These are phyloP conservation scores for Callithrix jacchus DNA, from an alignment of 2,113 vertebrate genomes.

Conservation along the genomic window DNA sequence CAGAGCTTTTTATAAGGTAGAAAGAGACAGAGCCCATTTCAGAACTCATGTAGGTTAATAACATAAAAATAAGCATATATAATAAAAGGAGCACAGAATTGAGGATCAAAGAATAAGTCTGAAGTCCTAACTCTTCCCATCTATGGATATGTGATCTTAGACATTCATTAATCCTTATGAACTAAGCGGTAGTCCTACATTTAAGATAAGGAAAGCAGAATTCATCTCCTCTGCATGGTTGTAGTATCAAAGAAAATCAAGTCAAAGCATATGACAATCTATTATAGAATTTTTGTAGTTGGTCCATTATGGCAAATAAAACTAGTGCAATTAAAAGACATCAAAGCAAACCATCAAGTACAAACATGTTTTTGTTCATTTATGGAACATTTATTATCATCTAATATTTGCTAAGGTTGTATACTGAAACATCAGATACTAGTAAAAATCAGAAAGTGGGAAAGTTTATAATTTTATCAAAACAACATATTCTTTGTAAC, in stretches of 20 bases:
- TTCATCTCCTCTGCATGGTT: not conserved
- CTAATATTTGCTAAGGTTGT: not conserved
- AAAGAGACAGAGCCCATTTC: not conserved
- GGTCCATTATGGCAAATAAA: not conserved
- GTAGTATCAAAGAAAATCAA: slow-evolving; percentile 18
- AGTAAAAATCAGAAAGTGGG: not conserved
- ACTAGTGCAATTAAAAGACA: slow-evolving; percentile 24
- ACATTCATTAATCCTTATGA: not conserved
- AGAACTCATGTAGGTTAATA: not conserved
- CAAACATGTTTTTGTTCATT: not conserved
- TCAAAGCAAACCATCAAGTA: not conserved
- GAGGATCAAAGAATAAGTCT: not conserved
- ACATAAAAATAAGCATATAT: not conserved
- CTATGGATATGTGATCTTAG: not conserved
- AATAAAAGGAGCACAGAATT: not conserved
- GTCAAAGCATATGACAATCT: not conserved
- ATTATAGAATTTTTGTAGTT: not conserved
- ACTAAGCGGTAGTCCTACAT: not conserved
- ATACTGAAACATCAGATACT: not conserved
- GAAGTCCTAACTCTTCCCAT: not conserved
- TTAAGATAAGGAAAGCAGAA: not conserved
- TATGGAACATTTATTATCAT: not conserved
- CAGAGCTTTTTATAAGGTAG: not conserved
- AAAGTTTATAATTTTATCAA: not conserved
- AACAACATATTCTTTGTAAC: not conserved